Conservation (phyloP, 2,113 vertebrate species). For the Ceyx melanurus region DNA sequence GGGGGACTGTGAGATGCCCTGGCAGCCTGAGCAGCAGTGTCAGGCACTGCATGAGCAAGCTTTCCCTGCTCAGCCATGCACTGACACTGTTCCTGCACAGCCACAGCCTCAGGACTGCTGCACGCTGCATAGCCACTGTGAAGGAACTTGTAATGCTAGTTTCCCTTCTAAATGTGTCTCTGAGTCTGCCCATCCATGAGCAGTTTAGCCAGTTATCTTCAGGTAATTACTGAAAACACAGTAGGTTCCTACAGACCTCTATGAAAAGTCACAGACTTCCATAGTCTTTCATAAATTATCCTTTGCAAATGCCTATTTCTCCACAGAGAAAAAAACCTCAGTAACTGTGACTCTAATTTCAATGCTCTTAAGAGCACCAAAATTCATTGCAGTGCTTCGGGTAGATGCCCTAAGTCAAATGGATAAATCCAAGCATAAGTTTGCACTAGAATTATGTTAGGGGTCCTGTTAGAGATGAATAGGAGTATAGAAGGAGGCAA, state of each 20-base stretch:
- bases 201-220: not conserved
- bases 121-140: not conserved
- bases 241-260: not conserved
- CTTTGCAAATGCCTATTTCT: not conserved
- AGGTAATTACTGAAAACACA: not conserved
- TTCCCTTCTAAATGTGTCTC: conserved; percentile 1
- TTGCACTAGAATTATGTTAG: not conserved
- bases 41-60: not conserved
- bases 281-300: not conserved
- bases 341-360: not conserved
- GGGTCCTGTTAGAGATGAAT: not conserved
- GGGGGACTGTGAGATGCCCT: not conserved
- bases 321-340: not conserved
- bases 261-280: not conserved
- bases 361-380: not conserved
- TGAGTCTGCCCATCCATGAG: not conserved
- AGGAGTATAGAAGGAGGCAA: not conserved
- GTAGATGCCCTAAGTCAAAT: not conserved
- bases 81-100: not conserved
- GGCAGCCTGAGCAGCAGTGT: conserved; percentile 15
- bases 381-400: not conserved
- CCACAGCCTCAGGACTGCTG: not conserved
- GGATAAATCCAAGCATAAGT: not conserved
- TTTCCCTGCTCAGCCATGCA: conserved; percentile 7
- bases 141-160: not conserved